phyloP scores from a whole-genome alignment of 2,888 invertebrate genomes.

The Orchesella flavescens region DNA sequence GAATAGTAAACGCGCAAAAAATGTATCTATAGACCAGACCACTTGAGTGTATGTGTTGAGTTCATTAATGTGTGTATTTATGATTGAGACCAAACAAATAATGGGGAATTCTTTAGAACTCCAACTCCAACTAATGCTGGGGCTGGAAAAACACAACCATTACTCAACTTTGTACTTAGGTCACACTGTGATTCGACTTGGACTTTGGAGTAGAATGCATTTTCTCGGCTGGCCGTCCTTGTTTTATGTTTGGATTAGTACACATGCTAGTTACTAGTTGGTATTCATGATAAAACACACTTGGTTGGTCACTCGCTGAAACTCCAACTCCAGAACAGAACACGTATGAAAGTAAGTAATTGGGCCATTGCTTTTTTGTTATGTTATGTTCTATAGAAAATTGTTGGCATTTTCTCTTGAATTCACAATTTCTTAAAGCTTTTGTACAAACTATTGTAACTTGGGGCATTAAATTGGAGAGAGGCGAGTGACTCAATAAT shows the following conservation, averaged over 20 bases:
- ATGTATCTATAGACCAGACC: not conserved
- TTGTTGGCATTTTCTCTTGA: too few relatives aligned
- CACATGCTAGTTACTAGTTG: not conserved
- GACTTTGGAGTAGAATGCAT: not conserved
- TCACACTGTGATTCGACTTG: constrained; percentile 49
- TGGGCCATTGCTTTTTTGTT: constrained; percentile 43
- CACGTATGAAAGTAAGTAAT: constrained; percentile 10
- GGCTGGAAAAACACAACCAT: not conserved
- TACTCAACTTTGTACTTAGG: constrained; percentile 37
- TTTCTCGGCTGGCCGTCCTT: not conserved
- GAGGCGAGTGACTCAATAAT: too few relatives aligned
- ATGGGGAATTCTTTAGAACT: not conserved
- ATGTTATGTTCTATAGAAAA: not conserved
- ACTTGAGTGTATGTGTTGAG: too few relatives aligned
- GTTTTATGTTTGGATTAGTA: not conserved
- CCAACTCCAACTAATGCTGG: too few relatives aligned
- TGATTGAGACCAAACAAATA: not conserved
- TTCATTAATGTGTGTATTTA: not conserved
- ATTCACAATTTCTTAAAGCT: too few relatives aligned
- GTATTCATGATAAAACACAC: not conserved
- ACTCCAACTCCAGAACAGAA: not conserved
- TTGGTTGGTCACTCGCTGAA: too few relatives aligned
- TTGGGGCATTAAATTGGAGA: too few relatives aligned
- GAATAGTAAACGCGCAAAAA: constrained; percentile 3
- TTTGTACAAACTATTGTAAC: too few relatives aligned